phyloP scores from a whole-genome alignment of 92 coral and sea anemone genomes.

The Epizoanthus illoricatus region DNA sequence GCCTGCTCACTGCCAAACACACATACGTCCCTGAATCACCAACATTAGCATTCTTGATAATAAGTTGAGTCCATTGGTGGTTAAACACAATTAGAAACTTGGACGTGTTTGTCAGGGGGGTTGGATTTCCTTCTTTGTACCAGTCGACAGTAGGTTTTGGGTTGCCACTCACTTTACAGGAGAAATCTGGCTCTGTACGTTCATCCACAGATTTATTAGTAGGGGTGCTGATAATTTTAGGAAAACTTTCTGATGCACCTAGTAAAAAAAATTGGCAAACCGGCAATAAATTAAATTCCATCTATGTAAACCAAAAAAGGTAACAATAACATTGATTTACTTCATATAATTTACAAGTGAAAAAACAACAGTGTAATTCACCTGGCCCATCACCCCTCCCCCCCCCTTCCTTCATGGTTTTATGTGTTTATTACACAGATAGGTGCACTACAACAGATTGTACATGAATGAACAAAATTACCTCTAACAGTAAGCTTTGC shows the following conservation, averaged over 20 bases:
- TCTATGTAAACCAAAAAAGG: too few species aligned
- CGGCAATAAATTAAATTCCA: too few species aligned
- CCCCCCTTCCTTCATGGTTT: neutral
- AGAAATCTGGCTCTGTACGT: constrained; percentile 47
- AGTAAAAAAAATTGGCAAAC: neutral
- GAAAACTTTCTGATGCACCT: constrained; percentile 75
- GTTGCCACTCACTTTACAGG: constrained; percentile 72
- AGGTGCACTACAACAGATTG: neutral
- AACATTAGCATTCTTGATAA: constrained; percentile 47
- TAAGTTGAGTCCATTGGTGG: constrained; percentile 57
- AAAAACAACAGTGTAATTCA: too few species aligned
- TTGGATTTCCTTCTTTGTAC: constrained; percentile 50
- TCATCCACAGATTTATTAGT: constrained; percentile 62
- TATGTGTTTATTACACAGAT: neutral
- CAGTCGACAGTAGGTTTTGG: constrained; percentile 78
- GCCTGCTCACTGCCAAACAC: constrained; percentile 67
- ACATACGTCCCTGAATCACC: constrained; percentile 66
- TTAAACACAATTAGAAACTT: constrained; percentile 32
- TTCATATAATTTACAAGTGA: too few species aligned
- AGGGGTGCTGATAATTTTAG: constrained; percentile 56
- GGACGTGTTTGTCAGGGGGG: constrained; percentile 56
- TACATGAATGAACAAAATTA: constrained; percentile 1
- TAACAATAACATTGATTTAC: too few species aligned
- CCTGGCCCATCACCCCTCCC: too few species aligned
- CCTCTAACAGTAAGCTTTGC: constrained; percentile 76